Percentiles rank a stretch among this genome's conserved stretches.
phyloP scores from a whole-genome alignment of 2,113 vertebrate genomes.

The Oreochromis tanganicae region DNA sequence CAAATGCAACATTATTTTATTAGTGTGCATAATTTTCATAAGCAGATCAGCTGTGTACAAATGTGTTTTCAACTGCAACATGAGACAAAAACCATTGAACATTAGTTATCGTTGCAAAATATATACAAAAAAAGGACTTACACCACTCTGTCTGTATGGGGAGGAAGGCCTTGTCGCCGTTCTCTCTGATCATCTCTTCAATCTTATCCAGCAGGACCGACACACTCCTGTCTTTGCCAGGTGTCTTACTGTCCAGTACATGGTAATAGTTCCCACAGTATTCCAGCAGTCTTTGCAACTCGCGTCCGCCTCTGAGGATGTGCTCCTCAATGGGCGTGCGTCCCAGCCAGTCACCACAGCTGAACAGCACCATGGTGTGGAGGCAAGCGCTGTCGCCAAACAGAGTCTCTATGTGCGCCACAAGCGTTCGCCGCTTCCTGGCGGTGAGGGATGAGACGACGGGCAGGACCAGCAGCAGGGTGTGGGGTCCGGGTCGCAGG shows the following conservation, averaged over 20 bases:
- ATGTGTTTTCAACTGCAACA: not conserved
- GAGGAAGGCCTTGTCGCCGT: slow-evolving; percentile 69
- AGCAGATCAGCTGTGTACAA: not conserved
- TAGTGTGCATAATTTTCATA: not conserved
- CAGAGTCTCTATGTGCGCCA: slow-evolving; percentile 71
- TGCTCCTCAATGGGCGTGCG: slow-evolving; percentile 74
- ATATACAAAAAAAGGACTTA: slow-evolving; percentile 34
- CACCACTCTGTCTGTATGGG: slow-evolving; percentile 69
- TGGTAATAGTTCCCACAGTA: slow-evolving; percentile 76
- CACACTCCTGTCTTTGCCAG: slow-evolving; percentile 64
- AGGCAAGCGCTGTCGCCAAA: slow-evolving; percentile 65
- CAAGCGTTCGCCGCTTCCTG: slow-evolving; percentile 68
- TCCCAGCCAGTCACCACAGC: slow-evolving; percentile 74
- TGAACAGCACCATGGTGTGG: slow-evolving; percentile 76
- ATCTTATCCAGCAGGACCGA: slow-evolving; percentile 70
- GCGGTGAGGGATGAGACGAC: slow-evolving; percentile 71
- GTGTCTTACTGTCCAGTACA: slow-evolving; percentile 71
- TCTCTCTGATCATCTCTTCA: slow-evolving; percentile 76
- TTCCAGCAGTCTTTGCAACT: slow-evolving; percentile 70
- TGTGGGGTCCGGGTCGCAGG: slow-evolving; percentile 72
- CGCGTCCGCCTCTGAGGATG: slow-evolving; percentile 66
- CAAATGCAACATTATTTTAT: slow-evolving; percentile 8
- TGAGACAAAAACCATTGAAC: not conserved
- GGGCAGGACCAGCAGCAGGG: slow-evolving; percentile 71
- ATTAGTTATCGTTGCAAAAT: not conserved